These are phyloP conservation scores for Cheiracanthium punctorium DNA, from an alignment of 2,888 invertebrate genomes.

Conservation along the genomic window DNA sequence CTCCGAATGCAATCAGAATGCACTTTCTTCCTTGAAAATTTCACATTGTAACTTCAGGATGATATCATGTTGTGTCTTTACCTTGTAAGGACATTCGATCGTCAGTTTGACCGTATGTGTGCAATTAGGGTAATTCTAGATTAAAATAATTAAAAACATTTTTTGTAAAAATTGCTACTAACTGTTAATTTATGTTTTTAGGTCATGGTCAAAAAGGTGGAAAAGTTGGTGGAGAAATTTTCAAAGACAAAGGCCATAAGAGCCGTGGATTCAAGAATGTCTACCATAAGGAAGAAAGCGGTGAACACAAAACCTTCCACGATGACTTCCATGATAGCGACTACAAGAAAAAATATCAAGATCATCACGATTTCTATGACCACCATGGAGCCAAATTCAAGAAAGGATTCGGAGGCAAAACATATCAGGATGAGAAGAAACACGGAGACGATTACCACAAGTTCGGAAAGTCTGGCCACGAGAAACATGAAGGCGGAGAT, in stretches of 20 bases:
- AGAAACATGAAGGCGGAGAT: slow-evolving; percentile 44
- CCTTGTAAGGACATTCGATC: too few species aligned
- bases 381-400: slow-evolving; percentile 67
- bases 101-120: too few species aligned
- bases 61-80: too few species aligned
- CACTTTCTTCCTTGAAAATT: too few species aligned
- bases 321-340: slow-evolving; percentile 69
- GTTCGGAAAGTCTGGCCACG: slow-evolving; percentile 55
- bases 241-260: slow-evolving; percentile 67
- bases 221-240: slow-evolving; percentile 59
- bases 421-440: slow-evolving; percentile 60
- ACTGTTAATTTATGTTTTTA: neutral
- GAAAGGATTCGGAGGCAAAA: slow-evolving; percentile 58
- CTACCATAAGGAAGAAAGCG: slow-evolving; percentile 70
- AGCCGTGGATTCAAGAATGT: slow-evolving; percentile 69
- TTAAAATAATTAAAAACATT: too few species aligned
- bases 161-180: too few species aligned
- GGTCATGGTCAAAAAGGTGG: slow-evolving; percentile 67
- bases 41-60: too few species aligned
- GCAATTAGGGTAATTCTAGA: too few species aligned
- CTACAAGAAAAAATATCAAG: slow-evolving; percentile 70
- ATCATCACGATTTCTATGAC: slow-evolving; percentile 67
- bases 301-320: slow-evolving; percentile 67
- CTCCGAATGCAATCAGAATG: too few species aligned
- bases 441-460: slow-evolving; percentile 62